Percentiles rank a stretch among this genome's conserved stretches.
Conservation (phyloP, 2,797 vertebrate species). For the Enteromius fasciolatus region DNA sequence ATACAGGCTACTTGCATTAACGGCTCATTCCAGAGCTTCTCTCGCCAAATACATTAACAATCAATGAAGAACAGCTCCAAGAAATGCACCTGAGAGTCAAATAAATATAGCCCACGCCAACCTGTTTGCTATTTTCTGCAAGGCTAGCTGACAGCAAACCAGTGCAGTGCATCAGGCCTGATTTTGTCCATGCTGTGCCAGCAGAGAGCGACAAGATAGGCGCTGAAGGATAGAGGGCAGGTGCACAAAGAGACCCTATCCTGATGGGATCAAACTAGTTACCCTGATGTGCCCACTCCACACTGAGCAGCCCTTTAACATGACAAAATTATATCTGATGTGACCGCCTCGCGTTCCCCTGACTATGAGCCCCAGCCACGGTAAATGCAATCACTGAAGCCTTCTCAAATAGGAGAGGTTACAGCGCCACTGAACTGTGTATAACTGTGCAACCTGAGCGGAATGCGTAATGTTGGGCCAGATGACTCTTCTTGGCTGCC, state of each 20-base stretch:
- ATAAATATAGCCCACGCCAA: conserved; percentile 54
- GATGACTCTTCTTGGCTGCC: conserved; percentile 36
- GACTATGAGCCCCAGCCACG: conserved; percentile 54
- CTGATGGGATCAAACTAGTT: conserved; percentile 60
- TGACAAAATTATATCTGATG: conserved; percentile 63
- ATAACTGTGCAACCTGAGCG: conserved; percentile 52
- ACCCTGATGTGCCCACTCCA: conserved; percentile 53
- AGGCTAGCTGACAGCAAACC: conserved; percentile 49
- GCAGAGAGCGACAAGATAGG: conserved; percentile 34
- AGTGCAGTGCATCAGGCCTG: conserved; percentile 28
- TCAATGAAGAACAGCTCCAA: conserved; percentile 48
- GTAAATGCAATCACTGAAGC: conserved; percentile 62
- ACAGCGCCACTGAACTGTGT: conserved; percentile 62
- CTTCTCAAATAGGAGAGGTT: conserved; percentile 62
- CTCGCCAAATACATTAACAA: conserved; percentile 32
- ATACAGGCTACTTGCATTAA: conserved; percentile 48
- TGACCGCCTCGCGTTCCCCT: conserved; percentile 50
- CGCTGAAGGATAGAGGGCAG: conserved; percentile 11
- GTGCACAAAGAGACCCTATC: conserved; percentile 45
- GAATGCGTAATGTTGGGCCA: conserved; percentile 52
- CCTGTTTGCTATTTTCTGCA: conserved; percentile 51
- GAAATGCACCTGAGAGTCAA: conserved; percentile 47
- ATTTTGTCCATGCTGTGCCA: conserved; percentile 45
- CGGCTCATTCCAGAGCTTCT: conserved; percentile 38
- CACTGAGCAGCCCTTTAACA: conserved; percentile 51